These are phyloP conservation scores for Falco punctatus DNA, from an alignment of 2,113 vertebrate genomes.

Conservation along the genomic window DNA sequence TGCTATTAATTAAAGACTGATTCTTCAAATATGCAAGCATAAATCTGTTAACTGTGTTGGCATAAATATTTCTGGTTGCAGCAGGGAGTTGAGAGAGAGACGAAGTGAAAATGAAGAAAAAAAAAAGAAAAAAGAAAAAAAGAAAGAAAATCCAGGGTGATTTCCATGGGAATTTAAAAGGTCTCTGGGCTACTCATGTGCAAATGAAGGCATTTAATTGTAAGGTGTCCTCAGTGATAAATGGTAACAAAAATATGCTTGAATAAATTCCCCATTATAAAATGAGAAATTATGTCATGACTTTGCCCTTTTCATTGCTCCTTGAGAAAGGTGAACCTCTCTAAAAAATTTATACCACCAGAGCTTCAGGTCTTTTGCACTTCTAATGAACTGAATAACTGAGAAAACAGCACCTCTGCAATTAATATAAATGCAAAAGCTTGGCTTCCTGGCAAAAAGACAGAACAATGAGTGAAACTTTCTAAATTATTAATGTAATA, in stretches of 20 bases:
- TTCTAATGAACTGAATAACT: constrained; percentile 62
- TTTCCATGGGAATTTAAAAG: neutral
- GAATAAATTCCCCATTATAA: constrained; percentile 74
- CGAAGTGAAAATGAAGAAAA: neutral
- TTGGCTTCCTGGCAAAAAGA: neutral
- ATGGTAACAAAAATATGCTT: constrained; percentile 9
- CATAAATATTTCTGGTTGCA: neutral
- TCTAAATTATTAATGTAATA: constrained; percentile 21
- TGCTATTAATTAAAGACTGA: neutral
- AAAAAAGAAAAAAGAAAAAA: neutral
- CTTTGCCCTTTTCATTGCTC: constrained; percentile 68
- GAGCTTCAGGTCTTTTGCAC: constrained; percentile 1
- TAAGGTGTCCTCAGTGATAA: constrained; percentile 54
- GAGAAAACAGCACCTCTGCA: constrained; percentile 8
- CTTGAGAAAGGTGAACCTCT: constrained; percentile 63
- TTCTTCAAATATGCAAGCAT: neutral
- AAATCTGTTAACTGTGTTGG: neutral
- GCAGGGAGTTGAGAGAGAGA: neutral
- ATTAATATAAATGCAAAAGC: constrained; percentile 10
- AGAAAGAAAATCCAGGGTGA: neutral
- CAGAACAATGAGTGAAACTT: neutral
- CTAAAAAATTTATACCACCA: constrained; percentile 30
- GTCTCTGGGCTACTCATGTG: constrained; percentile 18
- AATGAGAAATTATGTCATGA: constrained; percentile 62
- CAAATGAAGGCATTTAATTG: constrained; percentile 67